These are phyloP conservation scores for Naja naja DNA, from an alignment of 2,113 vertebrate species.

Conservation along the genomic window DNA sequence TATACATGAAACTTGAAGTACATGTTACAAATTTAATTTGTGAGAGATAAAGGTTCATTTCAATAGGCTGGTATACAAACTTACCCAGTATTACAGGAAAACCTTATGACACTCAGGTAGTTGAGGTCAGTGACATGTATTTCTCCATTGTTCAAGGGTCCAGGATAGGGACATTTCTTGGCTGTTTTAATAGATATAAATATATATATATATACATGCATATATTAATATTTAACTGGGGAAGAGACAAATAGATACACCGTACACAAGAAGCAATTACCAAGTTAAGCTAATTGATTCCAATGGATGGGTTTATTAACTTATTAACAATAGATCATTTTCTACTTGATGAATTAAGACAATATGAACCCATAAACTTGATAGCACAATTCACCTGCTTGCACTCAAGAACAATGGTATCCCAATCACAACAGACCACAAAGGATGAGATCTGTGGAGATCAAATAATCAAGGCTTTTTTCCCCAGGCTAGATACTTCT, in stretches of 20 bases:
- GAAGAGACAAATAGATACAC: not conserved
- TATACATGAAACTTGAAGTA: not conserved
- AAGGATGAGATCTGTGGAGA: not conserved
- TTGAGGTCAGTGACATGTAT: constrained; percentile 52
- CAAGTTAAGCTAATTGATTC: not conserved
- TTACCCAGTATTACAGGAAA: constrained; percentile 85
- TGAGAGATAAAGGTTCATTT: not conserved
- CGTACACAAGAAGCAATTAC: not conserved
- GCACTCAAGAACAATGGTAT: not conserved
- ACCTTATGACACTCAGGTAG: constrained; percentile 76
- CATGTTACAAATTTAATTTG: not conserved
- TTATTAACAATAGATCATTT: not conserved
- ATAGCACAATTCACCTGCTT: not conserved
- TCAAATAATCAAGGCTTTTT: not conserved
- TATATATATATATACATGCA: not conserved
- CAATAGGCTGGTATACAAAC: not conserved
- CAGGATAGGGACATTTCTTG: constrained; percentile 73
- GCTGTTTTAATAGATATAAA: constrained; percentile 66
- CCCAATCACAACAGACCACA: not conserved
- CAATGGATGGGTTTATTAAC: not conserved
- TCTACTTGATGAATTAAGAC: not conserved
- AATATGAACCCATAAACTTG: not conserved
- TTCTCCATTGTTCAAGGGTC: constrained; percentile 68
- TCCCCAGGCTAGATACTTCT: not conserved
- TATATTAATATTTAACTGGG: not conserved